Percentiles rank a stretch among this genome's conserved stretches.
Conservation (phyloP, 2,888 invertebrate species). For the Azorinus chamasolen region DNA sequence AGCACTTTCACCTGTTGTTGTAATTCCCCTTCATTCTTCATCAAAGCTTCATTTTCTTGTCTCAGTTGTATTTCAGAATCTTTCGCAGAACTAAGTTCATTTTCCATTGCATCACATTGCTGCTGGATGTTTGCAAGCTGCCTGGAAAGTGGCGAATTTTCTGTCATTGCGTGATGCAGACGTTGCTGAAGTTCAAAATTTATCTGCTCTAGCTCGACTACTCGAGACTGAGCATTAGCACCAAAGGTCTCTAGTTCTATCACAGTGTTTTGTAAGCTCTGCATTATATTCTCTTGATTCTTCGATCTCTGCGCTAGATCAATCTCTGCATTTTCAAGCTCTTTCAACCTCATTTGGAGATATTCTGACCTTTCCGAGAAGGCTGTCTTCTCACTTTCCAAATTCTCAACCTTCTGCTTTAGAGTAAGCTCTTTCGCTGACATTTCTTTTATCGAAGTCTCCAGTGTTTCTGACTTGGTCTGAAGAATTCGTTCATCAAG, state of each 20-base stretch:
- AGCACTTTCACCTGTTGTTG: conserved; percentile 73
- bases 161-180: conserved; percentile 75
- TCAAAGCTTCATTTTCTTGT: conserved; percentile 71
- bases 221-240: conserved; percentile 75
- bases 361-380: conserved; percentile 77
- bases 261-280: conserved; percentile 71
- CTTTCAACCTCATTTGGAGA: conserved; percentile 73
- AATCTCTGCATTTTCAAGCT: conserved; percentile 76
- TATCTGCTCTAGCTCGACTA: conserved; percentile 75
- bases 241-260: conserved; percentile 77
- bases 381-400: conserved; percentile 79
- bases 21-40: conserved; percentile 70
- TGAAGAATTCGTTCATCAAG: conserved; percentile 78
- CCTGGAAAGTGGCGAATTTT: conserved; percentile 76
- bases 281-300: conserved; percentile 76
- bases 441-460: conserved; percentile 79
- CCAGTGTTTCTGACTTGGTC: conserved; percentile 77
- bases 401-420: conserved; percentile 75
- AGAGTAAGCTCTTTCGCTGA: conserved; percentile 78
- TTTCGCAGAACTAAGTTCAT: conserved; percentile 65
- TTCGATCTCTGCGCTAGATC: conserved; percentile 73
- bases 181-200: conserved; percentile 76
- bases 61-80: conserved; percentile 71
- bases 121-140: conserved; percentile 71
- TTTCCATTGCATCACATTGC: conserved; percentile 71